A percentile compares a stretch with the other conserved stretches of the same genome.
These are phyloP conservation scores for Parnassius smintheus DNA, from an alignment of 2,888 invertebrate species.

Conservation along the genomic window DNA sequence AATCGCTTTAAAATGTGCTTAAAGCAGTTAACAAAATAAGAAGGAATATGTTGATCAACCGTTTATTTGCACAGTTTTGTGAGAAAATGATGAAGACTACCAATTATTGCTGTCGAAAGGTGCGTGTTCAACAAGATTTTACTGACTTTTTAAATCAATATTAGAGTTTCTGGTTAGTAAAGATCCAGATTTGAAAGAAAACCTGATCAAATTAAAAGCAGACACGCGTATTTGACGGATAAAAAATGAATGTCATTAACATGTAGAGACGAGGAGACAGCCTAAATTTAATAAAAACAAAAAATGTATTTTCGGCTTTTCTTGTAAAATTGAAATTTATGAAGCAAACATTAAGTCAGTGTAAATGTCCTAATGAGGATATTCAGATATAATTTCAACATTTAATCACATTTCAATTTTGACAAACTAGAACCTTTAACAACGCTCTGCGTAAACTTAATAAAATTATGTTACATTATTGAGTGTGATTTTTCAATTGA, in stretches of 20 bases:
- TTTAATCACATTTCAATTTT: too few relatives aligned
- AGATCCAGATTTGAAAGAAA: neutral
- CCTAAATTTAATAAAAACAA: neutral
- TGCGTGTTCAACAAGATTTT: neutral
- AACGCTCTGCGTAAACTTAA: too few relatives aligned
- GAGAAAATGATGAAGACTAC: too few relatives aligned
- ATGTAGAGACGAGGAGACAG: neutral
- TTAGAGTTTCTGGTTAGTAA: neutral
- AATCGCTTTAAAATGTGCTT: neutral
- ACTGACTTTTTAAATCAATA: neutral
- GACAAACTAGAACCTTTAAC: too few relatives aligned
- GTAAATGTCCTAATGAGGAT: neutral
- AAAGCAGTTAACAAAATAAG: slow-evolving; percentile 4
- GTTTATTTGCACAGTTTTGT: too few relatives aligned
- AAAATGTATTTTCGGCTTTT: neutral
- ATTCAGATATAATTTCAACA: neutral
- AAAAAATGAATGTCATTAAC: neutral
- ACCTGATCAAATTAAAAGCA: too few relatives aligned
- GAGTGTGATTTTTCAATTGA: too few relatives aligned
- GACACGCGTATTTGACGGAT: neutral
- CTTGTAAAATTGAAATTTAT: neutral
- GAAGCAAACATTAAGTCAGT: neutral
- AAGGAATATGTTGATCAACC: neutral
- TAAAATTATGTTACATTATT: too few relatives aligned
- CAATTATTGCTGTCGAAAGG: neutral